Evolutionary conservation across 2,113 vertebrate genomes (phyloP).

Genomic region (Odontesthes bonariensis): DNA sequence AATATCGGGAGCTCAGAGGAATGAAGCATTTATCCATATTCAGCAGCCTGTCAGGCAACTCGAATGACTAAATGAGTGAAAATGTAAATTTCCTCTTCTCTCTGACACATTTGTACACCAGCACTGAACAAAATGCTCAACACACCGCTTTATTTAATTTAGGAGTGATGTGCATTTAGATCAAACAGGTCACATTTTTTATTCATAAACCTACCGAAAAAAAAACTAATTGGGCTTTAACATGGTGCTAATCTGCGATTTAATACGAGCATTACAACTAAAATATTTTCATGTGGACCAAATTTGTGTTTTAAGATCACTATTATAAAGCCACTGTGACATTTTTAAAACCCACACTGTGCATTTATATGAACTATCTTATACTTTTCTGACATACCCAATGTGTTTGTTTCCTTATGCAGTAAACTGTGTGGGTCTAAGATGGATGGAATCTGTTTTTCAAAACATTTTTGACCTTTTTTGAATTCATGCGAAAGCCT

Average conservation of each 20-base stretch:
- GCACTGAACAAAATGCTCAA: not conserved
- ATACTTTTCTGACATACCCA: not conserved
- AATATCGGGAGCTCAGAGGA: slow-evolving; percentile 7
- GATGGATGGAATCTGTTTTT: not conserved
- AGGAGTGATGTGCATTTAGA: not conserved
- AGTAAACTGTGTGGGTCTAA: not conserved
- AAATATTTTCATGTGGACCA: not conserved
- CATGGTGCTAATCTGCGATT: not conserved
- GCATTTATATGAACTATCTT: not conserved
- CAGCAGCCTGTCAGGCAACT: not conserved
- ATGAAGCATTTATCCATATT: slow-evolving; percentile 11
- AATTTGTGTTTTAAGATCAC: too few species aligned
- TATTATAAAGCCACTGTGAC: too few species aligned
- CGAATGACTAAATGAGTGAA: not conserved
- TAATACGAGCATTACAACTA: not conserved
- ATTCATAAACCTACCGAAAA: not conserved
- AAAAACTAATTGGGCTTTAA: not conserved
- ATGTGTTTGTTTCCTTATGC: not conserved
- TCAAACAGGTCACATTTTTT: not conserved
- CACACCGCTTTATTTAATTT: slow-evolving; percentile 17
- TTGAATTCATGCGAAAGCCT: not conserved
- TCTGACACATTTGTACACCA: not conserved
- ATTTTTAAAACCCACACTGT: not conserved
- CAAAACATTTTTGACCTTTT: not conserved
- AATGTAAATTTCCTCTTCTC: slow-evolving; percentile 20